Evolutionary conservation across 2,888 invertebrate species (phyloP), one percentile per base, ranked within the genome.

Genomic region (Chesias legatella): DNA sequence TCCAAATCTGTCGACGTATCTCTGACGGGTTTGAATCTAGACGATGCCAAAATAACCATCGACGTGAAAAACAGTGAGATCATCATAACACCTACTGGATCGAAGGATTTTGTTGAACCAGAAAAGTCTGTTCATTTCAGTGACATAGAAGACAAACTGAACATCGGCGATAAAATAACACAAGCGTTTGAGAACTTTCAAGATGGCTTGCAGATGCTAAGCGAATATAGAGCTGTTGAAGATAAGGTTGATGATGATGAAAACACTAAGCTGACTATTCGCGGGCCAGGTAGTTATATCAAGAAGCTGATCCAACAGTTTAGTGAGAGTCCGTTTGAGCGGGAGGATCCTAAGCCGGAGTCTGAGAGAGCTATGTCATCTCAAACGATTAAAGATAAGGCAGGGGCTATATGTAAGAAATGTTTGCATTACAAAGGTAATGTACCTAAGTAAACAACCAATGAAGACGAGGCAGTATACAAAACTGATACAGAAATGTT

Each of bases 1-100:
- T 91, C 91, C 0, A 90, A 88, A 67, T 91, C 91, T 0, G 88
- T 91, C 1, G 91, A 90, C 48, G 85, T 89, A 1, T 79, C 89
- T 1, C 71, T 88, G 1, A 63, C 78, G 1, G 76, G 76, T 1
- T 51, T 86, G 3, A 70, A 64, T 23, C 52, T 85, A 3, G 81
- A 84, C 5, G 85, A 84, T 9, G 79, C 85, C 10, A 78, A 75
- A 67, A 76, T 86, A 10, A 84, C 82, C 0, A 73, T 88, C 3
- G 81, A 88, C 32, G 72, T 77, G 48, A 78, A 76, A 51, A 82
- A 75, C n/a, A 84, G 69, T 22, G 85, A 88, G 68, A 85, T 88
- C 0, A 69, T 63, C 0, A 85, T 88, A 1, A 88, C 88, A 1
- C 88, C 88, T 1, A 85, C 82, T 7, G 73, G 70, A 6, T 68